Conservation (phyloP, 1,140 invertebrate species). For the Octopus bimaculoides region DNA sequence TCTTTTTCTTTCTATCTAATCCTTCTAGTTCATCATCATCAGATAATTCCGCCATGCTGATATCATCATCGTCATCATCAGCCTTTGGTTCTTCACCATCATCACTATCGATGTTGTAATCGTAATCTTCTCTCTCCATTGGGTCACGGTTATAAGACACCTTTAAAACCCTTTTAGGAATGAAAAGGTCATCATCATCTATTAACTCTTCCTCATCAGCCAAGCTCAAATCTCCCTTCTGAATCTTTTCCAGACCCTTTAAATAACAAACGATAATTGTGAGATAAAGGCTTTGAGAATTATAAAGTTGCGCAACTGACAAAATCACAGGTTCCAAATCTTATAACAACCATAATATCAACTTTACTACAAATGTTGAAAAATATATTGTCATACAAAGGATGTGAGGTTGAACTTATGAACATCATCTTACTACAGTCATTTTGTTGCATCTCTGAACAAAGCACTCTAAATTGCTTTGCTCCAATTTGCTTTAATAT, state of each 20-base stretch:
- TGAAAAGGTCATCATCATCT: constrained; percentile 59
- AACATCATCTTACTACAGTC: too few species aligned
- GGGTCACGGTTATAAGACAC: constrained; percentile 34
- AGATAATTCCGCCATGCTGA: constrained; percentile 23
- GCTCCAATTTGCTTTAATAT: too few species aligned
- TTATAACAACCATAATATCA: too few species aligned
- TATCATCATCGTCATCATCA: constrained; percentile 29
- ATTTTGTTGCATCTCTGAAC: too few species aligned
- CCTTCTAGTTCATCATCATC: constrained; percentile 45
- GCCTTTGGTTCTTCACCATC: constrained; percentile 35
- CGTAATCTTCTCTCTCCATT: constrained; percentile 31
- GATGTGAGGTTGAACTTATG: too few species aligned
- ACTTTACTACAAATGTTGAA: too few species aligned
- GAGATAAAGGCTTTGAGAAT: too few species aligned
- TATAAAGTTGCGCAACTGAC: too few species aligned
- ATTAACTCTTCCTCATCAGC: constrained; percentile 33
- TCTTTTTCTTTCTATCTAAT: constrained; percentile 26
- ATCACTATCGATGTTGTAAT: constrained; percentile 30
- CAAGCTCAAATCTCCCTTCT: constrained; percentile 39
- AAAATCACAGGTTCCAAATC: too few species aligned
- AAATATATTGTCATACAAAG: too few species aligned
- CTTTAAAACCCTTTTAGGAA: constrained; percentile 31
- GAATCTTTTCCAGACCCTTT: constrained; percentile 39
- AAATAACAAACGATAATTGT: background rate
- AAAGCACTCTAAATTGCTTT: too few species aligned